Conservation (phyloP, 2,888 invertebrate species). For the Rhopalosiphum nymphaeae region DNA sequence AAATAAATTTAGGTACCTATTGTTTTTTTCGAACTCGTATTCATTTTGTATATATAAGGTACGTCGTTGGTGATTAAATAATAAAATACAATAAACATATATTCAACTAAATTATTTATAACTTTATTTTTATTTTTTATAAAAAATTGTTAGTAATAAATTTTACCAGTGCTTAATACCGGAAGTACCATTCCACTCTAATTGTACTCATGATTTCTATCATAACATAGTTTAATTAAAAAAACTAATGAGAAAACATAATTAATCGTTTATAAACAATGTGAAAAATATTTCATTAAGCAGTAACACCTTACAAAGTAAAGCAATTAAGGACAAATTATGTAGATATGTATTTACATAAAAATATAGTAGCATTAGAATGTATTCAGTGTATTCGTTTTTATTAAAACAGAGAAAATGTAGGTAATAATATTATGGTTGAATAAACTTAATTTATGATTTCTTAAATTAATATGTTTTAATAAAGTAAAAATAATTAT, state of each 20-base stretch:
- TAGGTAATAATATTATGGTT: background rate
- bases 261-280: background rate
- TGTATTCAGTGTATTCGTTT: background rate
- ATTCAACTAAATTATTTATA: background rate
- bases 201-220: background rate
- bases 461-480: background rate
- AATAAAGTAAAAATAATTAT: background rate
- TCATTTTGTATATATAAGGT: background rate
- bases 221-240: background rate
- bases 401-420: background rate
- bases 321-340: conserved; percentile 7
- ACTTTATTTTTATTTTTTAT: background rate
- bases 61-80: background rate
- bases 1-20: background rate
- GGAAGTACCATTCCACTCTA: background rate
- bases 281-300: background rate
- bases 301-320: background rate
- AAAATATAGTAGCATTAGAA: background rate
- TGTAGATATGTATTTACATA: background rate
- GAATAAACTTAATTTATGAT: background rate
- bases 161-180: background rate
- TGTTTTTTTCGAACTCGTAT: background rate
- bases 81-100: background rate
- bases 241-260: background rate
- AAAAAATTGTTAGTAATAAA: background rate